Percentiles rank a stretch among this genome's conserved stretches.
Conservation (phyloP, 2,888 invertebrate species). For the Melieria omissa region DNA sequence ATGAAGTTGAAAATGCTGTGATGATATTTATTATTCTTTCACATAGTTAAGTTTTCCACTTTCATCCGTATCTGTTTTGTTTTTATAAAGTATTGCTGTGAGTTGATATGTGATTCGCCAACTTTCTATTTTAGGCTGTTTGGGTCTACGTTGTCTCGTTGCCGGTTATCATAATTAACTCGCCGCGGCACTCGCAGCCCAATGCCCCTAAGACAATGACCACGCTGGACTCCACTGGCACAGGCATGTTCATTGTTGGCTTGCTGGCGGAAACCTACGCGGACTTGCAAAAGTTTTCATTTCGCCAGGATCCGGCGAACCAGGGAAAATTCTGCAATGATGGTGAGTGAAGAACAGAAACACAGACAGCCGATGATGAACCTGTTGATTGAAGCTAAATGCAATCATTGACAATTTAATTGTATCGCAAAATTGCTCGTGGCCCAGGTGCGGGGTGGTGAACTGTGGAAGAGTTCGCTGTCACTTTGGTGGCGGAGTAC, state of each 20-base stretch:
- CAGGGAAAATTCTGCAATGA: constrained; percentile 94
- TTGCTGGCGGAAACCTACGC: constrained; percentile 89
- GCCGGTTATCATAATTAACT: constrained; percentile 91
- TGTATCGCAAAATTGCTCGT: neutral
- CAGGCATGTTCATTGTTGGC: constrained; percentile 85
- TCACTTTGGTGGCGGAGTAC: too few relatives aligned
- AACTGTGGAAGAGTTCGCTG: too few relatives aligned
- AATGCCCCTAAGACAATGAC: constrained; percentile 87
- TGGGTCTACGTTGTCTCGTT: constrained; percentile 94
- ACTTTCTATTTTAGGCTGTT: constrained; percentile 73
- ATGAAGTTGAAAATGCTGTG: too few relatives aligned
- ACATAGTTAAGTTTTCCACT: too few relatives aligned
- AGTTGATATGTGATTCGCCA: too few relatives aligned
- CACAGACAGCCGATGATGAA: neutral
- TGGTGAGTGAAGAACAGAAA: constrained; percentile 68
- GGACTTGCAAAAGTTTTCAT: constrained; percentile 91
- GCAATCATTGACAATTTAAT: neutral
- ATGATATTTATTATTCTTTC: too few relatives aligned
- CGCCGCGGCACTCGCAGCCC: constrained; percentile 80
- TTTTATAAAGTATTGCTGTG: too few relatives aligned
- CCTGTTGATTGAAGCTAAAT: neutral
- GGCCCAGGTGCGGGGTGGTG: neutral
- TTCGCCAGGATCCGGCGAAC: constrained; percentile 87
- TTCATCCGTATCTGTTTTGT: too few relatives aligned
- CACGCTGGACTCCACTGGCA: constrained; percentile 86